Base-by-base conservation (phyloP, 1,140 invertebrate species). In the Aphelenchoides besseyi region DNA sequence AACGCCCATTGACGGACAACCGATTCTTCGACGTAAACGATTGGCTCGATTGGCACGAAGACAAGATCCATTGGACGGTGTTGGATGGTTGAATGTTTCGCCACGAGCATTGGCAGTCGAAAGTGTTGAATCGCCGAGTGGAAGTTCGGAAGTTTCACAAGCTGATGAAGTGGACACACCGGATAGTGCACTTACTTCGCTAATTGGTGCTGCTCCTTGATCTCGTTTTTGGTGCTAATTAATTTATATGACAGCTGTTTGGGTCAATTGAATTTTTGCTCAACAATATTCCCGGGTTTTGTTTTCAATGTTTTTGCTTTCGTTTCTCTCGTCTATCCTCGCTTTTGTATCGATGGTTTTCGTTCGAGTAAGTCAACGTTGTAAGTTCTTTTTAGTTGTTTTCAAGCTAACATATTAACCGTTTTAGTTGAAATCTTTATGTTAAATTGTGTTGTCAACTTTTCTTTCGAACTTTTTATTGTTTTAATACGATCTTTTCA, bases 11-110 rank as follows among this genome's bases (percentile, higher is more conserved):
- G 55, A 28, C 5, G 55, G 55, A 8, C 74, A 75, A 28, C 80
- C 81, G 2, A 57, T 82, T 2, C 37, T 82, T 18, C 79, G 76
- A 53, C 36, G 81, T 32, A 84, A 84, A 69, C 67, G 70, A 18
- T 68, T 66, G 16, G 82, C 82, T 61, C 53, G 82, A 41, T 32
- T 71, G 18, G 79, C 77, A 8, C 68, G 66, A 33, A 62, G 66
- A 26, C 63, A 71, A 36, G 79, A 82, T 41, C 82, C 82, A 9
- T 53, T 84, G 1, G 35, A 18, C 3, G 52, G 68, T 2, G 66
- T 84, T 28, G 82, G 79, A 35, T 83, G 81, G 81, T 68, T 83
- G 26, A 80, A 83, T 52, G 70, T 83, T 2, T 79, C 74, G 28
- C 81, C 81, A 18, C 28, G 81, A 36, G 66, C 74, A 18, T 62